Percentiles rank a stretch among this genome's conserved stretches.
These are phyloP conservation scores for Scaptomyza polygonia DNA, from an alignment of 2,888 invertebrate genomes.

Conservation along the genomic window DNA sequence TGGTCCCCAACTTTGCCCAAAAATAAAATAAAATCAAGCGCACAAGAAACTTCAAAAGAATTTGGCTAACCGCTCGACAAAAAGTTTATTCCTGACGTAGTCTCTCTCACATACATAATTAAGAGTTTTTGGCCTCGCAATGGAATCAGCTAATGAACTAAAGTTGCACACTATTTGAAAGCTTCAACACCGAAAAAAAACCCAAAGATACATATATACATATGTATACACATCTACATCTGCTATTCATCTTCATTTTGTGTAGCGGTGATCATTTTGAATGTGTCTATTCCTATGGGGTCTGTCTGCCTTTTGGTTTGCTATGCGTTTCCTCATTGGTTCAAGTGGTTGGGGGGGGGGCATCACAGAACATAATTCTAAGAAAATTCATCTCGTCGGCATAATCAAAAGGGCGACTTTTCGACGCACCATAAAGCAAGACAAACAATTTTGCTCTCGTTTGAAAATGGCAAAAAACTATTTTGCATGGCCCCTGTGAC, in stretches of 20 bases:
- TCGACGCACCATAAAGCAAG: conserved; percentile 18
- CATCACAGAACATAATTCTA: conserved; percentile 56
- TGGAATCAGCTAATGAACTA: conserved; percentile 72
- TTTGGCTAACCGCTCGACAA: conserved; percentile 27
- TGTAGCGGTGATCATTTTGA: conserved; percentile 57
- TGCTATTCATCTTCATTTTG: conserved; percentile 75
- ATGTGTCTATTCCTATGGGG: conserved; percentile 48
- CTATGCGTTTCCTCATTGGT: conserved; percentile 48
- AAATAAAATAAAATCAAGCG: conserved; percentile 25
- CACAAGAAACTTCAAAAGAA: conserved; percentile 62
- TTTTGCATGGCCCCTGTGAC: conserved; percentile 58
- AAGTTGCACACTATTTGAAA: conserved; percentile 70
- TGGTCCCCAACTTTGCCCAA: conserved; percentile 22
- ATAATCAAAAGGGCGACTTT: conserved; percentile 42
- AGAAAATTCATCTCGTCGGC: conserved; percentile 54
- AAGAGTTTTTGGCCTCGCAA: conserved; percentile 50
- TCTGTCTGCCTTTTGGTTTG: conserved; percentile 11
- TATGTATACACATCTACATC: conserved; percentile 24
- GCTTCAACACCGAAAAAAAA: conserved; percentile 30
- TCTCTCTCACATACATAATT: conserved; percentile 50
- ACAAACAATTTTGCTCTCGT: conserved; percentile 54
- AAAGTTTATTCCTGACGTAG: conserved; percentile 21
- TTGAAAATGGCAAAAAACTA: conserved; percentile 59
- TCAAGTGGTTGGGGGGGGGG: conserved; percentile 38
- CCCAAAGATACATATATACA: conserved; percentile 15